Conservation (phyloP, 2,797 vertebrate genomes). For the Poeciliopsis turneri region DNA sequence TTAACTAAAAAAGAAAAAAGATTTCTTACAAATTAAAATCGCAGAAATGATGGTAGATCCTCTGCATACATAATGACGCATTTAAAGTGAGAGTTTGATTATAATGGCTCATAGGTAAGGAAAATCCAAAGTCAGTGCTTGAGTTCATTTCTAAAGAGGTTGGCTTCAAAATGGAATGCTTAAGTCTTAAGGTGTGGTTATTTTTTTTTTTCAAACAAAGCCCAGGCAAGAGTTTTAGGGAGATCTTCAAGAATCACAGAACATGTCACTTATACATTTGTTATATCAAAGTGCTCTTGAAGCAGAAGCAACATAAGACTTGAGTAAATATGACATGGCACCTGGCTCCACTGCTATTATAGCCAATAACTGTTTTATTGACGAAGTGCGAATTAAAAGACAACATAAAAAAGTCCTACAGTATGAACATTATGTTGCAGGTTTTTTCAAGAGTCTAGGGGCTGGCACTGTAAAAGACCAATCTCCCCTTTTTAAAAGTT, state of each 20-base stretch:
- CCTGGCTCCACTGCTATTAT: background rate
- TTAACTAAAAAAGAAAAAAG: no score
- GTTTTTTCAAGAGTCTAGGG: background rate
- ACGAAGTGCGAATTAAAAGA: background rate
- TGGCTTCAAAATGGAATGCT: no score
- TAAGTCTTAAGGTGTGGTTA: background rate
- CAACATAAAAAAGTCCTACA: background rate
- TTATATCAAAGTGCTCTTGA: background rate
- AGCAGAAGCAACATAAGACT: background rate
- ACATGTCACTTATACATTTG: background rate
- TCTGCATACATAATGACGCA: background rate
- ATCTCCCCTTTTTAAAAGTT: background rate
- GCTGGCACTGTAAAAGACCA: background rate
- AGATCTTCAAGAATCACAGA: background rate
- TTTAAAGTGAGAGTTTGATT: background rate
- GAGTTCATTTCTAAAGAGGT: no score
- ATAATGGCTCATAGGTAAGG: background rate
- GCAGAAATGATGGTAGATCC: background rate
- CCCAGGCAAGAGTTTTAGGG: background rate
- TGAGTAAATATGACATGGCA: no score
- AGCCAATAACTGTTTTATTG: background rate
- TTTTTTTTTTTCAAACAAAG: background rate
- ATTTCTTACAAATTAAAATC: background rate
- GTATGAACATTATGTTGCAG: background rate
- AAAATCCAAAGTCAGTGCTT: background rate